Evolutionary conservation across 1,140 invertebrate species (phyloP), one percentile per base, ranked within the genome.

Genomic region (Vollenhovia emeryi): DNA sequence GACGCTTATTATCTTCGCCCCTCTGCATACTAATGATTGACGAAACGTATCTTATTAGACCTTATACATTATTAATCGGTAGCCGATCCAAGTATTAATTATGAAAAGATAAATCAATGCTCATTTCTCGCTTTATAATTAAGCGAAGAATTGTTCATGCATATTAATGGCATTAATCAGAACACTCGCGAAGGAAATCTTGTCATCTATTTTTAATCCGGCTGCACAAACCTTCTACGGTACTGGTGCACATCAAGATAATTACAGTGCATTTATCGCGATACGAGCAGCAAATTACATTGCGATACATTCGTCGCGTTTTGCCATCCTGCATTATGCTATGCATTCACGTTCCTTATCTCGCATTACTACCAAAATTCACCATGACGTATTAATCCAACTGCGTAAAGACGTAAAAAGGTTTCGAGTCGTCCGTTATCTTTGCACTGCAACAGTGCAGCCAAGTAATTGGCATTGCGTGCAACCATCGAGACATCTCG

Each of bases 231-330:
- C 18, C 21, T 40, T 50, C 3, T 21, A 43, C 33, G 48, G 27
- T 40, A 36, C 33, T 6, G 11, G 88, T 86, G 73, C 21, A 66
- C 78, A 79, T 59, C 15, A 21, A 85, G 11, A 11, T n/a, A 73
- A 76, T 89, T 76, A 88, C 33, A 57, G 24, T 71, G 6, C 48
- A 73, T 86, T 89, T 89, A 82, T 88, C 71, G 64, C 59, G 55
- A 88, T 74, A 30, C 43, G 15, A 15, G 4, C 8, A 13, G 4
- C 8, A 15, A 64, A 57, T 71, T 86, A 50, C 18, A n/a, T 30
- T 9, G 7, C 33, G 18, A 76, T 76, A 74, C 59, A 85, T 80
- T 64, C n/a, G 24, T 11, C 55, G 33, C 75, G 21, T 48, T 69
- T 69, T 50, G 80, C 18, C 6, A 55, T 27, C 2, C 18, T 11